Percentiles rank a stretch among this genome's conserved stretches.
Conservation (phyloP, 2,888 invertebrate genomes). For the Drosophila birchii region DNA sequence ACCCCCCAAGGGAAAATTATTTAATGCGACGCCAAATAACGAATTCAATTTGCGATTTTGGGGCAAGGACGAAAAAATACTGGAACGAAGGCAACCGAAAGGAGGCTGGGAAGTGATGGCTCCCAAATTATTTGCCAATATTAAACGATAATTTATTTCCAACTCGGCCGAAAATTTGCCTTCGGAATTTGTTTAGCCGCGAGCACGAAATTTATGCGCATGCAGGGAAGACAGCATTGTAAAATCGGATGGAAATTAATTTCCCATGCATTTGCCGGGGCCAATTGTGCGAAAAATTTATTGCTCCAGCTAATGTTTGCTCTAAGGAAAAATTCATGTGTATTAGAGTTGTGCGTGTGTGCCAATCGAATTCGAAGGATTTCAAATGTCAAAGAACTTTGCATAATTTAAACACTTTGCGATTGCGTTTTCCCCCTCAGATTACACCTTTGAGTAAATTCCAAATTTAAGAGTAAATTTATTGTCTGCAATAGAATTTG, state of each 20-base stretch:
- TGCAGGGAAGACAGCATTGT: constrained; percentile 41
- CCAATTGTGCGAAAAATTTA: constrained; percentile 76
- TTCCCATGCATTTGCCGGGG: constrained; percentile 70
- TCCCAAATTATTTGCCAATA: constrained; percentile 72
- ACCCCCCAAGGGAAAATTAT: constrained; percentile 34
- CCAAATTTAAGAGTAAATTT: background rate
- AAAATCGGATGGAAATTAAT: constrained; percentile 77
- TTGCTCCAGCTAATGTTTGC: constrained; percentile 72
- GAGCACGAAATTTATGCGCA: constrained; percentile 67
- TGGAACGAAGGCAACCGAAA: constrained; percentile 11
- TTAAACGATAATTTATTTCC: constrained; percentile 77
- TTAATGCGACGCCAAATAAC: constrained; percentile 54
- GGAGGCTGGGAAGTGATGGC: constrained; percentile 1
- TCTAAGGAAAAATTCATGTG: constrained; percentile 61
- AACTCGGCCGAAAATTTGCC: constrained; percentile 53
- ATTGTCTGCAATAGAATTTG: background rate
- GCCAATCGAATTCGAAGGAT: constrained; percentile 23
- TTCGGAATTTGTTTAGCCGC: constrained; percentile 70
- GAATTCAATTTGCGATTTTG: constrained; percentile 70
- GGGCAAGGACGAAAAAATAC: constrained; percentile 30
- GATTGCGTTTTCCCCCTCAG: constrained; percentile 14
- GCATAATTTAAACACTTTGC: constrained; percentile 61
- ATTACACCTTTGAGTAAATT: constrained; percentile 49
- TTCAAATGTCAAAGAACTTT: constrained; percentile 46
- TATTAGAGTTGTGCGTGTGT: constrained; percentile 15